These are phyloP conservation scores for Platalea minor DNA, from an alignment of 2,797 vertebrate species.

Conservation along the genomic window DNA sequence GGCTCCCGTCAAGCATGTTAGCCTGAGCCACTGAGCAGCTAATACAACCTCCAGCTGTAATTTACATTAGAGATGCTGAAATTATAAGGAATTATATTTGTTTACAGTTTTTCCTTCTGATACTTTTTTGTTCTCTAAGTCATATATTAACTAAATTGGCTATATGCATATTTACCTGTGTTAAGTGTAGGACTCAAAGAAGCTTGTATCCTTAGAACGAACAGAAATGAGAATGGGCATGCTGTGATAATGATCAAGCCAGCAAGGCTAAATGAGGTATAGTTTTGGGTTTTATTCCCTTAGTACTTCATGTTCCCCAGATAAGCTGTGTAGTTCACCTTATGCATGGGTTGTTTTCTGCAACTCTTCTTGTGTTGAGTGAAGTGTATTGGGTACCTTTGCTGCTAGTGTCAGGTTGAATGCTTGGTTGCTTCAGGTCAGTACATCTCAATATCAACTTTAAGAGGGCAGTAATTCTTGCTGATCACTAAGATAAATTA, in stretches of 20 bases:
- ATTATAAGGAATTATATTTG: background rate
- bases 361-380: background rate
- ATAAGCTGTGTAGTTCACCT: background rate
- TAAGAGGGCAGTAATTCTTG: background rate
- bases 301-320: background rate
- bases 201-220: background rate
- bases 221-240: background rate
- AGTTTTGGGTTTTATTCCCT: background rate
- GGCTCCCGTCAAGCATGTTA: background rate
- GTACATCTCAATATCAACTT: background rate
- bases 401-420: background rate
- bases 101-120: background rate
- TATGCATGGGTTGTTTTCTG: background rate
- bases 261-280: background rate
- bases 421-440: background rate
- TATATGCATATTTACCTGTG: background rate
- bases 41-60: background rate
- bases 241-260: background rate
- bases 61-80: background rate
- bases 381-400: background rate
- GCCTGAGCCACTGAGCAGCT: background rate
- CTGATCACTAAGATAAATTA: background rate
- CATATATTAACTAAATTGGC: background rate
- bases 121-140: background rate
- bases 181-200: background rate